Evolutionary conservation across 2,113 vertebrate species (phyloP), one percentile per base, ranked within the genome.

Genomic region (Varanus komodoensis): DNA sequence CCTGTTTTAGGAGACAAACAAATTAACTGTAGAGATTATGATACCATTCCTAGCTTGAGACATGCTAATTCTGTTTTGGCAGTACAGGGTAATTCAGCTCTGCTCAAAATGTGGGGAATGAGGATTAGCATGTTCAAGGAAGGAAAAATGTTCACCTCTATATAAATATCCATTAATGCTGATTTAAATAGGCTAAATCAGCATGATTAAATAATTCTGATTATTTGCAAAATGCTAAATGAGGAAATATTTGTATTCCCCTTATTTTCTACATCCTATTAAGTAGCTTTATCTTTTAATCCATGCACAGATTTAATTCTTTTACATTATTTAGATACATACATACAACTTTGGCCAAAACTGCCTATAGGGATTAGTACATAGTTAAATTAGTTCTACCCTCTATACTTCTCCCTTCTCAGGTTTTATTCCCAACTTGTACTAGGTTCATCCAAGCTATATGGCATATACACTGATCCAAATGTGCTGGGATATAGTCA

Each of bases 381-480:
- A 57, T 82, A 34, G 23, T 52, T 77, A 61, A 77, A 11, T 73
- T 54, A 1, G 73, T 44, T 54, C 50, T 54, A 6, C 54, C 34
- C 23, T 87, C 54, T 57, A 32, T n/a, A 34, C 17, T 78, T 82
- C 38, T 61, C n/a, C 57, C 54, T 64, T 64, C 34, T 67, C 4
- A 19, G 82, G 82, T 21, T 83, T 83, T 67, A 84, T 48, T 68
- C 34, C 23, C 64, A 67, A 68, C 52, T 84, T 84, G 27, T 82
- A 64, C n/a, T 32, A 44, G 75, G 27, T 87, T 87, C 86, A 87
- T 79, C 15, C 44, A 77, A 48, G 38, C 27, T 87, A 79, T 38
- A 54, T 79, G 50, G 27, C n/a, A 19, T 6, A 48, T 75, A 79
- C 61, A n/a, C 50, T 87, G 57, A 86, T 64, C 27, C 50, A 80